Base-by-base conservation (phyloP, 1,140 invertebrate species). In the Microplitis demolitor region DNA sequence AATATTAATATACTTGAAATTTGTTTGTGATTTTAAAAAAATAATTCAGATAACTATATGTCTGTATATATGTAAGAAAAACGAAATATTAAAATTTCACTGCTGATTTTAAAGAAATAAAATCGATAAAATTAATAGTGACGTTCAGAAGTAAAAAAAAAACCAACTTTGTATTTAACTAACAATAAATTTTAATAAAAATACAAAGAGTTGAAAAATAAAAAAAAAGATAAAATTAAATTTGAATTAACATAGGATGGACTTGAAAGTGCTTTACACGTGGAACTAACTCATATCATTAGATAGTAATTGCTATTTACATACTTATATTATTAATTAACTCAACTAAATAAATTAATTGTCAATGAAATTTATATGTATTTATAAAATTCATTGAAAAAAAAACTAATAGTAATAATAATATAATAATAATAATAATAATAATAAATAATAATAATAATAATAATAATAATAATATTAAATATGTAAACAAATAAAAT, bases 241-340 rank as follows among this genome's bases (percentile, higher is more conserved):
- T 45, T 45, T 45, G 31, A 51, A 72, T 34, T 60, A 68, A 56
- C 63, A 77, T 84, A 84, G 80, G 78, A 84, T 83, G 78, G 82
- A 84, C 83, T 81, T 79, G 78, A 80, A 84, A 85, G 83, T 85
- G 83, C 83, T 85, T 85, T 85, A 84, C 78, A 82, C 83, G 78
- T 83, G 81, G 83, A 75, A 85, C 80, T 85, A 83, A 84, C 71
- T 81, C 83, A 83, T 84, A 84, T 84, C 83, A 84, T 75, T 84
- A 84, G 82, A 74, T 76, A 81, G 80, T 81, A 73, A 74, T 80
- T 76, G 77, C 79, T 84, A 81, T 77, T 76, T 33, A 73, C 71
- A 78, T 68, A 70, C 77, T 75, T 66, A 16, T 45, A 71, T 50
- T 45, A 73, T 73, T 72, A 71, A 74, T 76, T 74, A 73, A 74